Percentiles rank a stretch among this genome's conserved stretches.
Evolutionary conservation across 2,888 invertebrate genomes (phyloP).

Genomic region (Petrolisthes cinctipes): DNA sequence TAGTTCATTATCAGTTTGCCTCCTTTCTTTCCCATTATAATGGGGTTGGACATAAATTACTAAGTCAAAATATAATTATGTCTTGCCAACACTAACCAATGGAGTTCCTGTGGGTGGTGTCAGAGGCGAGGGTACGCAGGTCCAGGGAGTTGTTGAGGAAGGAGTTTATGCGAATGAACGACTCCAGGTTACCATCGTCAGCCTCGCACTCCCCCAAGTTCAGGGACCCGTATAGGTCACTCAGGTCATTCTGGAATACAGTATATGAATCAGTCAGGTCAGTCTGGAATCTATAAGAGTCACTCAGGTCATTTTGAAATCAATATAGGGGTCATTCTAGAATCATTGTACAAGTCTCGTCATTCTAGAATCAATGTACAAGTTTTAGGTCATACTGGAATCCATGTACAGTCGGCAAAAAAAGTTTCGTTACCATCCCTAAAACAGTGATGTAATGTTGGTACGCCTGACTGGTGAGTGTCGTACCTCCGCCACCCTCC

Average conservation of each 20-base stretch:
- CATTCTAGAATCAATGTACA: not conserved
- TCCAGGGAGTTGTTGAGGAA: constrained; percentile 70
- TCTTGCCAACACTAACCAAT: constrained; percentile 43
- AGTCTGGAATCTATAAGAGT: not conserved
- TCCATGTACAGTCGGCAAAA: too few relatives aligned
- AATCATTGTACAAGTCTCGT: not conserved
- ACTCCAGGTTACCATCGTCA: constrained; percentile 67
- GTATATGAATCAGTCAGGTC: not conserved
- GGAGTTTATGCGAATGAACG: constrained; percentile 70
- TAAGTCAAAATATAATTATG: not conserved
- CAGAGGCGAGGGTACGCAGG: constrained; percentile 66
- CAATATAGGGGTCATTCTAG: too few relatives aligned
- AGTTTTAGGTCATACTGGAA: not conserved
- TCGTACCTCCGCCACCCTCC: too few relatives aligned
- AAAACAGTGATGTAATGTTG: too few relatives aligned
- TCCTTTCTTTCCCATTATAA: not conserved
- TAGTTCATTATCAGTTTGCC: not conserved
- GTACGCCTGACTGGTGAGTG: too few relatives aligned
- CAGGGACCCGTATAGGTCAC: constrained; percentile 51
- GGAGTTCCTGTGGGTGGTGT: constrained; percentile 10
- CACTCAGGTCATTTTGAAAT: too few relatives aligned
- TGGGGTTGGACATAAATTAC: not conserved
- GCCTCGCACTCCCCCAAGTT: constrained; percentile 32
- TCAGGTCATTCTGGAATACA: constrained; percentile 46
- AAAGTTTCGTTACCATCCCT: too few relatives aligned